Evolutionary conservation across 2,797 vertebrate genomes (phyloP), one percentile per base, ranked within the genome.

Genomic region (Neosilurus mollespiculum): DNA sequence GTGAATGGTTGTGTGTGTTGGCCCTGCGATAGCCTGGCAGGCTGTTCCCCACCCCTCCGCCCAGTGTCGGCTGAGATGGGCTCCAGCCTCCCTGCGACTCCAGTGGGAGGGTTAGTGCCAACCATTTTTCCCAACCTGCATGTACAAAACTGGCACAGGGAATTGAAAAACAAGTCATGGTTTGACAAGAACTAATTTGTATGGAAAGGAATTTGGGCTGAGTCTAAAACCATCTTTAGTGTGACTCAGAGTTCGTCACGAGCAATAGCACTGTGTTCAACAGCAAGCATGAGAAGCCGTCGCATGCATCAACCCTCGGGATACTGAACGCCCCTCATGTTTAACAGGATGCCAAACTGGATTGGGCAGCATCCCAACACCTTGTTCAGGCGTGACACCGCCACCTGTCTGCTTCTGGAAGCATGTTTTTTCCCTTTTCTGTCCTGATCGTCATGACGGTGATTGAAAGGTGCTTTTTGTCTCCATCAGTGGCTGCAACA

Each of bases 341-440:
- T 78, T 53, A 78, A 22, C 73, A 37, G 64, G 18, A 58, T 53
- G 62, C 81, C 64, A 78, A 59, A 24, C 30, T 15, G 75, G 66
- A 66, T 59, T 30, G 77, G 61, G 53, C 81, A 78, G 62, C 16
- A 61, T 58, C 26, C 76, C 59, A 78, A 64, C 76, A 78, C 76
- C 76, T 64, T 53, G 61, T 65, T 24, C 37, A 51, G 4, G 59
- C 37, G 5, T 78, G 76, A 78, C 76, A 64, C 76, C 43, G 64
- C 76, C 76, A 78, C 76, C 76, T 78, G 76, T 64, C 43, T 78
- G 76, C 76, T 64, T 20, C 37, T 7, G 22, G 61, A 78, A 64
- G 37, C 15, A 18, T 37, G 58, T 26, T 12, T 37, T 72, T 62
- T 37, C 37, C 58, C 30, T 26, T 59, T 26, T 61, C 61, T 66